phyloP scores from a whole-genome alignment of 2,113 vertebrate species.

The Cheirogaleus medius region DNA sequence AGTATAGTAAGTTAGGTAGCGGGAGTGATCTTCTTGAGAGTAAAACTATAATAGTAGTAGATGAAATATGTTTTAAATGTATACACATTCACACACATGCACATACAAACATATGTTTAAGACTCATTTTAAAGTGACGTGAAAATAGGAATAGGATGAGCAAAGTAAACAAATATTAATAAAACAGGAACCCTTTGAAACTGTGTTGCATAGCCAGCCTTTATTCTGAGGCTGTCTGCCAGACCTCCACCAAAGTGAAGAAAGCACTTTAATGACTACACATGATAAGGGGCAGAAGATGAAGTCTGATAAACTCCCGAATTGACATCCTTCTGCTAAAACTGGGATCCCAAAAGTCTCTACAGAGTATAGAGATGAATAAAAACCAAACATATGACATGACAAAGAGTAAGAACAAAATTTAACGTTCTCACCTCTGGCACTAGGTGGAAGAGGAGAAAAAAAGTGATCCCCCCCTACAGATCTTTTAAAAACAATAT shows the following conservation, averaged over 20 bases:
- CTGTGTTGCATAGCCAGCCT: accelerated
- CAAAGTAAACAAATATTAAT: background rate
- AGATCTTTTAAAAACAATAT: background rate
- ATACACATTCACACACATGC: background rate
- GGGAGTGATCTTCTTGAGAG: background rate
- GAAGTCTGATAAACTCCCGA: background rate
- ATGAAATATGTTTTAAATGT: background rate
- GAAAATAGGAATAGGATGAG: background rate
- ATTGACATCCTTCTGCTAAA: background rate
- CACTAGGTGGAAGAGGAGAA: background rate
- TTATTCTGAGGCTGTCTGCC: background rate
- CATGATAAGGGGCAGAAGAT: background rate
- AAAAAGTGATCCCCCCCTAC: background rate
- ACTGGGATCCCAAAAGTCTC: background rate
- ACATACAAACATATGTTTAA: background rate
- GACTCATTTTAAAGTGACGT: background rate
- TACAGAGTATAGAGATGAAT: background rate
- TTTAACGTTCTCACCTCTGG: background rate
- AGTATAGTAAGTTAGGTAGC: background rate
- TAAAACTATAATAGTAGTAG: background rate
- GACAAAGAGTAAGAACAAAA: background rate
- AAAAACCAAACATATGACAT: background rate
- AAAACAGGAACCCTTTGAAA: background rate
- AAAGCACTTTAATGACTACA: background rate
- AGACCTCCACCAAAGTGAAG: background rate